These are phyloP conservation scores for Physeter macrocephalus DNA, from an alignment of 2,113 vertebrate genomes.

Conservation along the genomic window DNA sequence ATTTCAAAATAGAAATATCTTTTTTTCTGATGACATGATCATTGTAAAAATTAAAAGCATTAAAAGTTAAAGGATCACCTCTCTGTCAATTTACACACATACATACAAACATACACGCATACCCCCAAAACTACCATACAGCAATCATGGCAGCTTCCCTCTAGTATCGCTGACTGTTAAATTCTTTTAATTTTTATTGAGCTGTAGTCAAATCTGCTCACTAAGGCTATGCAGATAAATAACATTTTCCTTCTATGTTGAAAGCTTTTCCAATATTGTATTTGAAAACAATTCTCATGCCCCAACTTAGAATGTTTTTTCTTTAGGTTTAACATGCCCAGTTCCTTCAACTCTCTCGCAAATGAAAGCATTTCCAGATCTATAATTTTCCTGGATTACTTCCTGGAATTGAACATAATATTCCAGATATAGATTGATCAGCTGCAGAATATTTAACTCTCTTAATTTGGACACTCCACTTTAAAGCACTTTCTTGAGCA, in stretches of 20 bases:
- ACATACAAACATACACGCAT: neutral
- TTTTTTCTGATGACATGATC: neutral
- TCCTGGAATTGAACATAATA: neutral
- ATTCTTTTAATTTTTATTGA: neutral
- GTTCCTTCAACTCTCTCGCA: neutral
- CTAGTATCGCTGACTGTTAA: neutral
- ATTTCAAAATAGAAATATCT: neutral
- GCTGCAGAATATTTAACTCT: neutral
- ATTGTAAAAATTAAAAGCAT: neutral
- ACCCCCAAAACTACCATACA: neutral
- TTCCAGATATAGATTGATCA: neutral
- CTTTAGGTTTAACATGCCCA: neutral
- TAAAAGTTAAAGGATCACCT: neutral
- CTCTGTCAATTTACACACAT: neutral
- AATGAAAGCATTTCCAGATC: neutral
- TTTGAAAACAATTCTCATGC: neutral
- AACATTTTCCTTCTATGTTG: neutral
- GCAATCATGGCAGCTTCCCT: neutral
- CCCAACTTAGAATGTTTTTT: neutral
- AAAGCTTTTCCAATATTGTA: neutral
- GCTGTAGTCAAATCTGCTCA: neutral
- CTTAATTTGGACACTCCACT: neutral
- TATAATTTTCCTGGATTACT: neutral
- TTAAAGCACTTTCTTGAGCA: conserved; percentile 3
- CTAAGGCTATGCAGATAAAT: neutral